Conservation (phyloP, 2,888 invertebrate genomes). For the Halictus quadricinctus region DNA sequence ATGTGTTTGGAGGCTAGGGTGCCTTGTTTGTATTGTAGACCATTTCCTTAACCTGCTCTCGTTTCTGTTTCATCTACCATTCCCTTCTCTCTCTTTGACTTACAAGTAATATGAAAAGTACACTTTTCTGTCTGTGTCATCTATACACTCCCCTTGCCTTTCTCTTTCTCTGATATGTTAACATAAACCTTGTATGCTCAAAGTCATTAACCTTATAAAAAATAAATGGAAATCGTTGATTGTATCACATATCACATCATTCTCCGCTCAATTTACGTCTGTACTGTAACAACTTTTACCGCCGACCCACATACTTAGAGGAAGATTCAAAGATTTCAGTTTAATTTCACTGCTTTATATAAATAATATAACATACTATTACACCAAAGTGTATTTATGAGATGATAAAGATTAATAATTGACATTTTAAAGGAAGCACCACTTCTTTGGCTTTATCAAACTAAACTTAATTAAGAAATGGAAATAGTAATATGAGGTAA, state of each 20-base stretch:
- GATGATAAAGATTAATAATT: constrained; percentile 60
- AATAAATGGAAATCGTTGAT: constrained; percentile 60
- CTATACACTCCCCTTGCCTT: constrained; percentile 59
- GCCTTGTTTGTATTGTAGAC: constrained; percentile 74
- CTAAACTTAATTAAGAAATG: constrained; percentile 52
- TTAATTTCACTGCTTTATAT: constrained; percentile 33
- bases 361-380: constrained; percentile 38
- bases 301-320: constrained; percentile 51
- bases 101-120: constrained; percentile 49
- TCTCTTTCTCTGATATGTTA: constrained; percentile 62
- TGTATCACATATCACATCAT: constrained; percentile 51
- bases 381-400: constrained; percentile 47
- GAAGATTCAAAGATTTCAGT: constrained; percentile 54
- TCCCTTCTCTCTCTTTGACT: constrained; percentile 52
- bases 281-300: constrained; percentile 46
- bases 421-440: constrained; percentile 69
- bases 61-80: constrained; percentile 60
- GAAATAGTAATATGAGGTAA: constrained; percentile 59
- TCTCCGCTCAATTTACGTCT: constrained; percentile 57
- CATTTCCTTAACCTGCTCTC: constrained; percentile 63
- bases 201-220: constrained; percentile 65
- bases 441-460: constrained; percentile 59
- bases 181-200: constrained; percentile 68
- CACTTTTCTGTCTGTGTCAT: constrained; percentile 58
- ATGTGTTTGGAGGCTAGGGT: constrained; percentile 93